phyloP scores from a whole-genome alignment of 2,888 invertebrate species.

The Drosophila kanekoi region DNA sequence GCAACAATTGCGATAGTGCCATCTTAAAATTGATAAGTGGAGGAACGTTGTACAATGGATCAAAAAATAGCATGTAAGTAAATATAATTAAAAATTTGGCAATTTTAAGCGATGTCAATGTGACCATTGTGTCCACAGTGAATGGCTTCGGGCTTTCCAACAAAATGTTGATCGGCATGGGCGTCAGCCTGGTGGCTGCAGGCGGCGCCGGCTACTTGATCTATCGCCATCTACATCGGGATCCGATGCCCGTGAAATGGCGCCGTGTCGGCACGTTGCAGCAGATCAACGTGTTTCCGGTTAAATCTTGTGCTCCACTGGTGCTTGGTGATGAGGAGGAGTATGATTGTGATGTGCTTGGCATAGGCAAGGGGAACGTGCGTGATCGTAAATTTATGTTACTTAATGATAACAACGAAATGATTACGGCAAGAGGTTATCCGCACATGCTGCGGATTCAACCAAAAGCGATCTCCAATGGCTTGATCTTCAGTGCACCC shows the following conservation, averaged over 20 bases:
- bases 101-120: not conserved
- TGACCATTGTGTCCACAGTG: conserved; percentile 1
- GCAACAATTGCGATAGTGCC: conserved; percentile 5
- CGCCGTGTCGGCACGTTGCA: conserved; percentile 77
- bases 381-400: conserved; percentile 83
- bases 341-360: conserved; percentile 77
- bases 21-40: conserved; percentile 13
- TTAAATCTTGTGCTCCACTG: conserved; percentile 81
- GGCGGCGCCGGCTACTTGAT: conserved; percentile 71
- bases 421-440: conserved; percentile 81
- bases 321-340: conserved; percentile 36
- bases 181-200: conserved; percentile 62
- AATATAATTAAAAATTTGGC: not conserved
- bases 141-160: conserved; percentile 27
- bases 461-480: conserved; percentile 81
- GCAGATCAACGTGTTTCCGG: conserved; percentile 77
- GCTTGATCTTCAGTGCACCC: conserved; percentile 86
- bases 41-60: conserved; percentile 9
- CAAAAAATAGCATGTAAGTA: conserved; percentile 6
- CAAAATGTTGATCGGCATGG: conserved; percentile 55
- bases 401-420: conserved; percentile 72
- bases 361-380: conserved; percentile 69
- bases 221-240: conserved; percentile 70
- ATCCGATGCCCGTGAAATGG: conserved; percentile 82
- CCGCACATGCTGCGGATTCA: conserved; percentile 79